Evolutionary conservation across 37 sponge, comb jelly and placozoan species (phyloP), one percentile per base, ranked within the genome.

Genomic region (Tethya wilhelma): DNA sequence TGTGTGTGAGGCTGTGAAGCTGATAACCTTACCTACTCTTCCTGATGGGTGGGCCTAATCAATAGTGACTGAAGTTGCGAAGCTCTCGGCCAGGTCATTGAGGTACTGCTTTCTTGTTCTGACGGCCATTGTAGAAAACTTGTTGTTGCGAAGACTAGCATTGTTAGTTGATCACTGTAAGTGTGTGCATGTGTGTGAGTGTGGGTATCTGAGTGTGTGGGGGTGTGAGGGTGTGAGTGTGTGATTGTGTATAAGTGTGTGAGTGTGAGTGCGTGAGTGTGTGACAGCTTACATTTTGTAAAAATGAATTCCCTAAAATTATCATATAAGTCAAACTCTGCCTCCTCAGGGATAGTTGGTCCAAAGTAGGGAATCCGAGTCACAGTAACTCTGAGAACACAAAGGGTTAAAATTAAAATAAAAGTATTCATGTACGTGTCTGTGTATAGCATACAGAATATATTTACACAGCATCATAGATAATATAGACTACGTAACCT

Each of bases 301-400:
- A 98, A 83, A 5, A 98, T 65, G 40, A 98, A 93, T 8, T 93
- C 80, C 53, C 87, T 77, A 66, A 98, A 98, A 26, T 71, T 73
- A n/a, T 90, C 80, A 59, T 87, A 86, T 80, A 85, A 88, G 56
- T 88, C 89, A 64, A 96, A 96, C 39, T 44, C 77, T 12, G 81
- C 91, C 39, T 72, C 70, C 62, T 91, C 88, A 14, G 96, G 90
- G 1, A 96, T 69, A 1, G 74, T 56, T 17, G 98, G 98, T 55
- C 98, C 96, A 73, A 98, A 98, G 71, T 81, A 87, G 19, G 94
- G 92, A 32, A 98, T 86, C 37, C 94, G 69, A n/a, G 96, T 71
- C 1, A 98, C 96, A 25, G 98, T 86, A 11, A 98, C 84, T 25
- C 96, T 96, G 78, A 32, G 46, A 38, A 34, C n/a, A n/a, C n/a